A percentile compares a stretch with the other conserved stretches of the same genome.
phyloP scores from a whole-genome alignment of 1,140 invertebrate genomes.

The Drosophila aff. region DNA sequence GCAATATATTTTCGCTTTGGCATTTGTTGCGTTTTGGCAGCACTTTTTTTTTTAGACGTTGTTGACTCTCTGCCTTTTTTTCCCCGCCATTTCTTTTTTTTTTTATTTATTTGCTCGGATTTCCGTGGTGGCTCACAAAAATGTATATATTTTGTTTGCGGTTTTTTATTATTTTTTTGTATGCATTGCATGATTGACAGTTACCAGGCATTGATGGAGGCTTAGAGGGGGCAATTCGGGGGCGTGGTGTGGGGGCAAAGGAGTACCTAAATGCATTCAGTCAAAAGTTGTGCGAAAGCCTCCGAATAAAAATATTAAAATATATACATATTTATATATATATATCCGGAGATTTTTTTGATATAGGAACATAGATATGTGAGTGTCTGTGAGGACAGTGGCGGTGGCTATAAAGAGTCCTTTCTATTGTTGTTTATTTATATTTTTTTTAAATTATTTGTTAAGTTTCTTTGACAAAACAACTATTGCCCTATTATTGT shows the following conservation, averaged over 20 bases:
- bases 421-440: too few species aligned
- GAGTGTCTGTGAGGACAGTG: background rate
- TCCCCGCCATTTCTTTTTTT: background rate
- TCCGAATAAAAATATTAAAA: conserved; percentile 65
- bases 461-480: too few species aligned
- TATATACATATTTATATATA: conserved; percentile 29
- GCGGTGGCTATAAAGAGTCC: background rate
- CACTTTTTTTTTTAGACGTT: conserved; percentile 6
- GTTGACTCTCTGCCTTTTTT: conserved; percentile 9
- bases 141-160: conserved; percentile 31
- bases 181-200: conserved; percentile 69
- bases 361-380: background rate
- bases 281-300: conserved; percentile 70
- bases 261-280: conserved; percentile 67
- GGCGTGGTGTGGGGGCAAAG: background rate
- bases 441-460: too few species aligned
- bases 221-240: background rate
- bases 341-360: conserved; percentile 26
- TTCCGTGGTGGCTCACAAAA: conserved; percentile 42
- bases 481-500: background rate
- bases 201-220: conserved; percentile 60
- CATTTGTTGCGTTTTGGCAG: conserved; percentile 74
- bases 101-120: conserved; percentile 60
- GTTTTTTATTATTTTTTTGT: conserved; percentile 28
- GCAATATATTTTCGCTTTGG: conserved; percentile 75